Conservation (phyloP, 2,888 invertebrate genomes). For the Lutraria lutraria region DNA sequence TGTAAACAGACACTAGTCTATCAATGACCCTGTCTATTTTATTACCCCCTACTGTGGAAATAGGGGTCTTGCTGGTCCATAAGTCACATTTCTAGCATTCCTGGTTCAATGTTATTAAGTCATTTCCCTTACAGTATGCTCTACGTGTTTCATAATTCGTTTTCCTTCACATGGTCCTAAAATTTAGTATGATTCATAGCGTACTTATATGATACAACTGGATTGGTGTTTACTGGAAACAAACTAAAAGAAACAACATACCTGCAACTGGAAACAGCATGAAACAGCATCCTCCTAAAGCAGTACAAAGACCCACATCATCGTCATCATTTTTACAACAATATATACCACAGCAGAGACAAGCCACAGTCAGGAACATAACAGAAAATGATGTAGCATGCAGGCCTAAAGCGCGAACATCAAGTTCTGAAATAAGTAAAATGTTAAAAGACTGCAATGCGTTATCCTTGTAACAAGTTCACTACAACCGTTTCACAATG, state of each 20-base stretch:
- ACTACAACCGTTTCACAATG: neutral
- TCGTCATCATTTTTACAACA: neutral
- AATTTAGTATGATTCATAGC: too few species aligned
- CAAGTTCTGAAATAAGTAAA: neutral
- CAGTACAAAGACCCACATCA: neutral
- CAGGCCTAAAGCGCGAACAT: slow-evolving; percentile 16
- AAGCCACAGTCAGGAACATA: slow-evolving; percentile 18
- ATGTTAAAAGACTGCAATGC: too few species aligned
- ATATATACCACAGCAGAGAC: neutral
- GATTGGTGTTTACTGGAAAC: neutral
- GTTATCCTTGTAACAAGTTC: neutral
- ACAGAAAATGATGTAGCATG: slow-evolving; percentile 28
- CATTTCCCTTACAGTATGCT: too few species aligned
- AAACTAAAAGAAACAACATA: neutral
- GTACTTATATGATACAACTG: neutral
- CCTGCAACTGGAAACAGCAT: slow-evolving; percentile 33
- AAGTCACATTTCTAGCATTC: too few species aligned
- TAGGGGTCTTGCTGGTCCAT: too few species aligned
- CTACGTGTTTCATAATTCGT: too few species aligned
- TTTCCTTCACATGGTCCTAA: too few species aligned
- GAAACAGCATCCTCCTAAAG: slow-evolving; percentile 12
- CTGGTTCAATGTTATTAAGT: too few species aligned
- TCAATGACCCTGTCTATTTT: too few species aligned
- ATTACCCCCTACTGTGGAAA: too few species aligned
- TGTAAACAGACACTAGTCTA: too few species aligned